Base-by-base conservation (phyloP, 1,140 invertebrate species). In the Cecropterus lyciades region DNA sequence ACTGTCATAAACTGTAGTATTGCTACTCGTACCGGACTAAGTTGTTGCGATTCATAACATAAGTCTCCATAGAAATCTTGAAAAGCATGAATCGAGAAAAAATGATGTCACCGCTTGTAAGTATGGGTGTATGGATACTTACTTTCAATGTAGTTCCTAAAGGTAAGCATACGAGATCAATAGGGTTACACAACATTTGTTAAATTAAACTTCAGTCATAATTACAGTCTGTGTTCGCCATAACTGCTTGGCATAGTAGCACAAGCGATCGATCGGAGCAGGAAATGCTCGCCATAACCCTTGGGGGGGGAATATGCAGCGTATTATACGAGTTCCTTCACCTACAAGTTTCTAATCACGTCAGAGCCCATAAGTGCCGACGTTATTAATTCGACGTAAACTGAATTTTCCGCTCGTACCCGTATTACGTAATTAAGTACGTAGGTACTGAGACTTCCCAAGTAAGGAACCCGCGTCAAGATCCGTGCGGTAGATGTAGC, bases 371-470 rank as follows among this genome's bases (percentile, higher is more conserved):
- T 57, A 46, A 73, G 65, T 70, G 68, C 72, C 60, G 24, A 43
- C 46, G 63, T 67, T 75, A 75, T 70, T 73, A 65, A 70, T 70
- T 73, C 72, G 33, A 42, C 57, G 56, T 70, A 65, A 68, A 65
- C 70, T 65, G 51, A 59, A 68, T 57, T 60, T 70, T 65, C 67
- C 56, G 43, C 24, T 30, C 24, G 24, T 24, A 48, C 16, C 30
- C 20, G 20, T 30, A 17, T 46, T 20, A 17, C 15, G 45, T 46
- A 46, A 46, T 46, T 46, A 46, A 17, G 10, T 17, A 46, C 8
- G 33, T n/a, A 37, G 10, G 33, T 37, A n/a, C 33, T 37, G 10
- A 43, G n/a, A 10, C 10, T 37, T 37, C 33, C 10, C 13, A 43
- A 43, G 40, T 13, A n/a, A 43, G 10, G 0, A 6, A 43, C 13